phyloP scores from a whole-genome alignment of 2,113 vertebrate species.

The Cisticola juncidis region DNA sequence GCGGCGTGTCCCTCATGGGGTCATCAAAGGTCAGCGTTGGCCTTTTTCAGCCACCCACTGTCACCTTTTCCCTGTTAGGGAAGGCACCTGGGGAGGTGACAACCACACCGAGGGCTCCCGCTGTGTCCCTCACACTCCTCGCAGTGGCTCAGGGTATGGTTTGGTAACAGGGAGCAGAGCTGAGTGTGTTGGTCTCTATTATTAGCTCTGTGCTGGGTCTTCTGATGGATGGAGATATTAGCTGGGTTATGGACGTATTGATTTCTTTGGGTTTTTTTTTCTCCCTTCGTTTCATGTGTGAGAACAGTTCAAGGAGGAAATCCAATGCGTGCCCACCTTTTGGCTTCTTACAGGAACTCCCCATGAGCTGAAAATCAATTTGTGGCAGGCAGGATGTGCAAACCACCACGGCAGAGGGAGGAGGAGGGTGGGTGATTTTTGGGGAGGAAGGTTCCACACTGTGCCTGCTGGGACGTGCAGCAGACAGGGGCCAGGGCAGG shows the following conservation, averaged over 20 bases:
- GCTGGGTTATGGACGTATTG: conserved; percentile 16
- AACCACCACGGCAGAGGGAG: not conserved
- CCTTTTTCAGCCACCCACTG: not conserved
- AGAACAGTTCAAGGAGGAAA: not conserved
- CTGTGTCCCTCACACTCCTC: accelerated
- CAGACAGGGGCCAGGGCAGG: not conserved
- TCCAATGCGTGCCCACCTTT: not conserved
- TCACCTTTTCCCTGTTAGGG: not conserved
- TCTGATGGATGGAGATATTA: conserved; percentile 1
- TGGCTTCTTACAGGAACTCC: not conserved
- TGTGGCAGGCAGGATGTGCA: not conserved
- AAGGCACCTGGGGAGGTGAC: not conserved
- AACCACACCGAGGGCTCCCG: accelerated
- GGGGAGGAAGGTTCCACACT: accelerated
- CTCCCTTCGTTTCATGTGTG: not conserved
- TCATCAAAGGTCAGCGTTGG: not conserved
- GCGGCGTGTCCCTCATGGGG: accelerated
- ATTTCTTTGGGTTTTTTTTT: not conserved
- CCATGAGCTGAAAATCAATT: not conserved
- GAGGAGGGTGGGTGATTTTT: not conserved
- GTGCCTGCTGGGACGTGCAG: accelerated
- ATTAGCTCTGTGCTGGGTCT: not conserved
- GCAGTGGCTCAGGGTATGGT: not conserved
- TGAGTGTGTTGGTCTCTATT: not conserved
- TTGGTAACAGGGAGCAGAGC: not conserved